Conservation (phyloP, 2,888 invertebrate genomes). For the Seira sanloemensis region DNA sequence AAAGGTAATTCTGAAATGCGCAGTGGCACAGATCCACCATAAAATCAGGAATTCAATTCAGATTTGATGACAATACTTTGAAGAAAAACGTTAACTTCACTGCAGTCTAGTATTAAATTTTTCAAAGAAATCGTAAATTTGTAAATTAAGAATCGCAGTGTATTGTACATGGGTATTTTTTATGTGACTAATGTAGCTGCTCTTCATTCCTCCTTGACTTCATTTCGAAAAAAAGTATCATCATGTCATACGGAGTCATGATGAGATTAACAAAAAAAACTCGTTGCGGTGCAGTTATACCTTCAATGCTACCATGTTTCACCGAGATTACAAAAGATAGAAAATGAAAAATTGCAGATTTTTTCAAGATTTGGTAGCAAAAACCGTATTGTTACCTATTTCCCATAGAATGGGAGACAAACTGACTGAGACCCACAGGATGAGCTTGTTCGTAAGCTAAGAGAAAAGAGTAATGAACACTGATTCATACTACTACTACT, state of each 20-base stretch:
- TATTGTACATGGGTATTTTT: slow-evolving; percentile 1
- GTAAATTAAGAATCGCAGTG: not conserved
- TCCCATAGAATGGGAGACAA: slow-evolving; percentile 42
- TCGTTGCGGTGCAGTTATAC: slow-evolving; percentile 27
- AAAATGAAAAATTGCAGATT: slow-evolving; percentile 58
- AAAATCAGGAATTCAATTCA: slow-evolving; percentile 28
- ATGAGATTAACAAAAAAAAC: slow-evolving; percentile 48
- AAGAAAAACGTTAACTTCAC: not conserved
- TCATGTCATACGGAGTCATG: slow-evolving; percentile 34
- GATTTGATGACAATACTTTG: slow-evolving; percentile 29
- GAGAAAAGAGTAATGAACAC: slow-evolving; percentile 18
- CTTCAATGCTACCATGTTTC: not conserved
- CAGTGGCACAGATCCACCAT: slow-evolving; percentile 26
- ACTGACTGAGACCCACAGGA: slow-evolving; percentile 5
- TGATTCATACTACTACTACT: too few species aligned
- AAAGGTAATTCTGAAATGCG: not conserved
- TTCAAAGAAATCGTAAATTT: too few species aligned
- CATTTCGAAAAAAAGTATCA: slow-evolving; percentile 25
- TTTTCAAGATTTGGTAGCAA: slow-evolving; percentile 53
- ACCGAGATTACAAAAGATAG: slow-evolving; percentile 30
- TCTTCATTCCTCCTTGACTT: slow-evolving; percentile 15
- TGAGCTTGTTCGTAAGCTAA: not conserved
- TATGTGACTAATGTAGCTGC: not conserved
- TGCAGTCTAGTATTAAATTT: too few species aligned
- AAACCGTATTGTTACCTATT: slow-evolving; percentile 60